These are phyloP conservation scores for Paragorgia papillata DNA, from an alignment of 92 coral and sea anemone species.

Conservation along the genomic window DNA sequence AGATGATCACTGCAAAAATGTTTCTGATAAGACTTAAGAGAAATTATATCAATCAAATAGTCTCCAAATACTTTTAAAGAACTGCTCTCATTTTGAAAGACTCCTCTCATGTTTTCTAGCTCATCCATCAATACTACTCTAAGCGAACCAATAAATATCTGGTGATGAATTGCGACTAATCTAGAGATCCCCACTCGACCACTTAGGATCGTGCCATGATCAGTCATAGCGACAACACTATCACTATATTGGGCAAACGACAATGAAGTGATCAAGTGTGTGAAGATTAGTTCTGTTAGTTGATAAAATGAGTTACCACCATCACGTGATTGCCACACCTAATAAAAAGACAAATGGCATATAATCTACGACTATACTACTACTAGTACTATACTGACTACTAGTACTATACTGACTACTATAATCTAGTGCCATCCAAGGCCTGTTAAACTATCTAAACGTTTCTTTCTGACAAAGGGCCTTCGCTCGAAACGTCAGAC, in stretches of 20 bases:
- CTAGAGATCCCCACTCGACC: slow-evolving; percentile 71
- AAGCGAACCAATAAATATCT: slow-evolving; percentile 4
- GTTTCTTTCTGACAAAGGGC: too few species aligned
- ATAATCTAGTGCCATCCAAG: too few species aligned
- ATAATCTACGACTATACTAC: too few species aligned
- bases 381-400: too few species aligned
- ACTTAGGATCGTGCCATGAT: slow-evolving; percentile 64
- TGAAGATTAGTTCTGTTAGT: slow-evolving; percentile 60
- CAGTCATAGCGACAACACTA: slow-evolving; percentile 62
- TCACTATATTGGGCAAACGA: slow-evolving; percentile 69
- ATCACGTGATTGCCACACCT: slow-evolving; percentile 97
- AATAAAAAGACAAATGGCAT: not conserved
- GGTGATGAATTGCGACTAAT: slow-evolving; percentile 22
- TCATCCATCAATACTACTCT: slow-evolving; percentile 21
- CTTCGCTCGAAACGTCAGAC: too few species aligned
- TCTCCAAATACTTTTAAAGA: not conserved
- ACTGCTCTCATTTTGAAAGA: slow-evolving; percentile 4
- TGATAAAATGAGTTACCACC: slow-evolving; percentile 87
- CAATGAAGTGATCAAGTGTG: slow-evolving; percentile 68
- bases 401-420: too few species aligned
- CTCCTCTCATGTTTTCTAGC: slow-evolving; percentile 13
- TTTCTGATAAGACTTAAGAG: slow-evolving; percentile 15
- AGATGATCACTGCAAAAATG: slow-evolving; percentile 26
- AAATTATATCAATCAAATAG: slow-evolving; percentile 7
- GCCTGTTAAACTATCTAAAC: too few species aligned